Evolutionary conservation across 2,113 vertebrate genomes (phyloP), one percentile per base, ranked within the genome.

Genomic region (Crotalus horridus): DNA sequence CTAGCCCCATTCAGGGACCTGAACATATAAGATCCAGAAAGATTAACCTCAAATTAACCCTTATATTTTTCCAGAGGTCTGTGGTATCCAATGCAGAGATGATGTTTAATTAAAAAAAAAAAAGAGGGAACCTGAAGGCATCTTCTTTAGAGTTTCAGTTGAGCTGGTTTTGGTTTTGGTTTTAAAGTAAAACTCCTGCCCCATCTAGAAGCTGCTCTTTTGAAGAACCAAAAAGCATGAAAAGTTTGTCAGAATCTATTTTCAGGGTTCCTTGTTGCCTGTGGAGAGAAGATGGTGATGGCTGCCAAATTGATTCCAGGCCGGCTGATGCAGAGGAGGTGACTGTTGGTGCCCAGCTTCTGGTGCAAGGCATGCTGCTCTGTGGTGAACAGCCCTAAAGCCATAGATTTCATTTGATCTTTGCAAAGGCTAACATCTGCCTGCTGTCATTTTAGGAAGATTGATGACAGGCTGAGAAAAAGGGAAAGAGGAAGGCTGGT

Each of bases 391-490:
- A 97, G 98, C 98, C 99, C 99, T 97, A 97, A 97, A 99, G 99
- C 98, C 98, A 98, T 97, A 97, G 98, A 99, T 99, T 99, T 98
- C 98, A 99, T 99, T 98, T 99, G 99, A 99, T 99, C 99, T 99
- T 99, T 99, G 98, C 98, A 99, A 99, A 99, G 98, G 99, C 99
- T 99, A 99, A 99, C 99, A 99, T 99, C 99, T 99, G 99, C 99
- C 99, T 98, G 97, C 98, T 99, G 99, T 99, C 99, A 99, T 99
- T 99, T 99, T 98, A 98, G 98, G 97, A 98, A 99, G 98, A 99
- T 99, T 99, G 99, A 99, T 99, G 99, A 98, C 98, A 99, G 98
- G 97, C 98, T 97, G 95, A 97, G 98, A 97, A 97, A 97, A 97
- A 97, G 96, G 97, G 95, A 95, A 97, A 97, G 96, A 96, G 95